phyloP scores from a whole-genome alignment of 64 coral and sea anemone species.

The Acropora yongei region DNA sequence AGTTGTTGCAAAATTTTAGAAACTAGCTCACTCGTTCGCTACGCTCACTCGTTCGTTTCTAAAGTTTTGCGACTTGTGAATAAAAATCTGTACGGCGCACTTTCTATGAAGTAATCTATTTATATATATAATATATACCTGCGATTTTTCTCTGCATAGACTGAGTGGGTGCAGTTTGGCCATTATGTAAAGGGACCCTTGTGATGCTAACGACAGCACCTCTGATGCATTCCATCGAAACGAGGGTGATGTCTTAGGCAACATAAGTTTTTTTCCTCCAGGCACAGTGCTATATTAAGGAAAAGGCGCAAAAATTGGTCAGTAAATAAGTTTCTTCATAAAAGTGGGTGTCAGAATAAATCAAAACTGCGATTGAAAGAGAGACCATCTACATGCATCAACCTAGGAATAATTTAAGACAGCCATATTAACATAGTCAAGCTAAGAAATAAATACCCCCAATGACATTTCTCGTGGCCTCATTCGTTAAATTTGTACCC shows the following conservation, averaged over 20 bases:
- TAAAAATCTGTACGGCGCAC: no score
- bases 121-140: background rate
- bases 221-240: background rate
- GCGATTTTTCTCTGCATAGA: background rate
- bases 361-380: no score
- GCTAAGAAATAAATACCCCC: background rate
- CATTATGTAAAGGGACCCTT: background rate
- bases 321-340: background rate
- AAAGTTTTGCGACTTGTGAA: no score
- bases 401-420: background rate
- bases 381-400: background rate
- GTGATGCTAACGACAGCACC: background rate
- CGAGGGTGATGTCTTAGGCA: background rate
- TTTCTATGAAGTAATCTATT: background rate
- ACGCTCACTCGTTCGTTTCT: no score
- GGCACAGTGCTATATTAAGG: constrained; percentile 5
- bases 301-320: constrained; percentile 14
- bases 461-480: background rate
- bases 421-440: background rate
- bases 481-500: background rate
- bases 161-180: background rate
- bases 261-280: background rate
- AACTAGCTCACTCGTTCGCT: no score
- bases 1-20: no score
- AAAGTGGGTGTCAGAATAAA: no score